phyloP scores from a whole-genome alignment of 2,797 vertebrate species.

The Fringilla coelebs region DNA sequence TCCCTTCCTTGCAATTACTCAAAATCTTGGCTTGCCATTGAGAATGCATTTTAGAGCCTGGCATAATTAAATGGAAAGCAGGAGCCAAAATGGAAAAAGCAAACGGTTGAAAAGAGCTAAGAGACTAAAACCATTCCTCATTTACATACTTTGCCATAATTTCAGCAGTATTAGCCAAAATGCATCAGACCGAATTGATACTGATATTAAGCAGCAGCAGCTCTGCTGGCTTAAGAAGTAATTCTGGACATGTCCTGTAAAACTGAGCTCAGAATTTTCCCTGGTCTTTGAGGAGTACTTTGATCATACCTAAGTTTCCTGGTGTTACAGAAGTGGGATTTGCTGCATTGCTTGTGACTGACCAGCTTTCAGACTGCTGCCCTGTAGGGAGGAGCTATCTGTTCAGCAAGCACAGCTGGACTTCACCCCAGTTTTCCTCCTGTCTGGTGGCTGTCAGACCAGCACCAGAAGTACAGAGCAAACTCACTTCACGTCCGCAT shows the following conservation, averaged over 20 bases:
- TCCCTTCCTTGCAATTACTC: conserved; percentile 38
- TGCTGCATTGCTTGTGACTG: not conserved
- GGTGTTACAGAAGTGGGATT: not conserved
- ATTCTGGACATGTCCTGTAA: not conserved
- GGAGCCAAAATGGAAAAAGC: conserved; percentile 40
- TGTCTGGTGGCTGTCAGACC: not conserved
- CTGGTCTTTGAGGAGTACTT: not conserved
- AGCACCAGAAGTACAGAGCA: accelerated
- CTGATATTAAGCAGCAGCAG: not conserved
- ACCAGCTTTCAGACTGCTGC: not conserved
- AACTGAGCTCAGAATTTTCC: not conserved
- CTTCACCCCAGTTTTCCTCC: not conserved
- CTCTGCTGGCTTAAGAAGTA: not conserved
- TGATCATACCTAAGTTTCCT: not conserved
- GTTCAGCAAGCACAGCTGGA: not conserved
- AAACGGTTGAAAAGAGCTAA: not conserved
- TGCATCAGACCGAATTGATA: not conserved
- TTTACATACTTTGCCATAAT: conserved; percentile 36
- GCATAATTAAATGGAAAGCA: not conserved
- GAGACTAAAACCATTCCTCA: not conserved
- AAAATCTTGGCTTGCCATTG: conserved; percentile 50
- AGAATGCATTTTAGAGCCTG: conserved; percentile 30
- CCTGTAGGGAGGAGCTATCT: not conserved
- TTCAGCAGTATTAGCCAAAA: conserved; percentile 1
- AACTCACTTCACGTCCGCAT: not conserved